Base-by-base conservation (phyloP, 2,888 invertebrate genomes). In the Hirtodrosophila trivittata region DNA sequence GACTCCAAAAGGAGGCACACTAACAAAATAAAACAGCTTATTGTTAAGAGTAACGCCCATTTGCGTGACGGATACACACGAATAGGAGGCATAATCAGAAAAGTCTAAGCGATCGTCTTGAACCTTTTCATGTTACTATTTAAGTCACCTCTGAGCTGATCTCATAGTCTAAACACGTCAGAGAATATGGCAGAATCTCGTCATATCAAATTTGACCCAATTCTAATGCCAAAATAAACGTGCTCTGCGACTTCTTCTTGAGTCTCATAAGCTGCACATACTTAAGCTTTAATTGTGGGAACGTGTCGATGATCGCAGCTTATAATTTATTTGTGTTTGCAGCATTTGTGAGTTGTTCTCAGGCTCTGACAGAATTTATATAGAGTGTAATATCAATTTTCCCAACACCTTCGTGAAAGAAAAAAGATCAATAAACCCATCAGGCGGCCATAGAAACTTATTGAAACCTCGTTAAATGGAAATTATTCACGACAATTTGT, bases 361-460 rank as follows among this genome's bases (percentile, higher is more conserved):
- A 77, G 47, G 59, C 62, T 25, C 25, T 25, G 16, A 16, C 47
- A 54, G 62, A 28, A 57, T 59, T 71, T 72, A 77, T 60, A 41
- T 50, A 57, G 46, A 65, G 72, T 57, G 68, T 64, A 72, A 66
- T 83, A 71, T 68, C 60, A 62, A 76, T 65, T 67, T 74, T 58
- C 59, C 60, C 85, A 74, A 84, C 81, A 86, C 86, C 81, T 77
- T 26, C 25, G 21, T 42, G 42, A 35, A 47, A n/a, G n/a, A n/a
- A n/a, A n/a, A n/a, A 68, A 86, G 71, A 86, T 86, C 85, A 86
- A 81, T 77, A 81, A 86, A 74, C 86, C 68, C 75, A 82, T 81
- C 32, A 42, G 14, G 33, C 6, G 12, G 18, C 47, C 47, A 54
- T 46, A 35, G 50, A 55, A 38, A 33, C 51, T 50, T 66, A 80